Conservation (phyloP, 2,113 vertebrate genomes). For the Australoheros scitulus region DNA sequence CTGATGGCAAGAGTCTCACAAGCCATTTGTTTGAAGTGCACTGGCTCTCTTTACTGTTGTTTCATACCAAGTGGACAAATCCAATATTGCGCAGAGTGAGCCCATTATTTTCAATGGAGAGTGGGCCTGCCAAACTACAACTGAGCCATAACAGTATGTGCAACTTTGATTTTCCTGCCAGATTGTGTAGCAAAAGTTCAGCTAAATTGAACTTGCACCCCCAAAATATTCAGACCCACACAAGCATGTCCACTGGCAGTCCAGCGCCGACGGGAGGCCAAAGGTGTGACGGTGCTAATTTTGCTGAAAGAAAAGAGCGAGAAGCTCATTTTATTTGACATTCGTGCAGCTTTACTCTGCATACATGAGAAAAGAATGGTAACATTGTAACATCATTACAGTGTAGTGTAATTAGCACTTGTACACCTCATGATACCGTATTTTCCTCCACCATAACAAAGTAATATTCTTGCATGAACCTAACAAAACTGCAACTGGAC, state of each 20-base stretch:
- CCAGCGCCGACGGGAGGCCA: neutral
- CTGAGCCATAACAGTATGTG: neutral
- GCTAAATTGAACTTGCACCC: neutral
- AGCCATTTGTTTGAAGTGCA: neutral
- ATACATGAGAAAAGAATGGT: neutral
- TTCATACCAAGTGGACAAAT: neutral
- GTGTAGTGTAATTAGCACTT: too few relatives aligned
- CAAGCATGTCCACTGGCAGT: neutral
- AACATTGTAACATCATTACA: neutral
- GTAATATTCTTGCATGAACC: neutral
- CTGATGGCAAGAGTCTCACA: neutral
- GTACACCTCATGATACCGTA: fast-evolving
- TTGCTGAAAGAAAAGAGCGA: neutral
- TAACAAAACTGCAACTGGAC: neutral
- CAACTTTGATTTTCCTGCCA: conserved; percentile 15
- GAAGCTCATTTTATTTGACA: neutral
- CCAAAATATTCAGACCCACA: neutral
- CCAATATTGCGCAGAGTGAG: neutral
- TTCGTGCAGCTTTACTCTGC: neutral
- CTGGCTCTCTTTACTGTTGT: neutral
- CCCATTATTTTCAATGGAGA: conserved; percentile 2
- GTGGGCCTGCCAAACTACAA: neutral
- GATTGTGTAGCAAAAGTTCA: neutral
- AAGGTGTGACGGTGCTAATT: neutral
- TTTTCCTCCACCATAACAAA: neutral